phyloP scores from a whole-genome alignment of 2,797 vertebrate species.

The Oryzias dopingdopingensis region DNA sequence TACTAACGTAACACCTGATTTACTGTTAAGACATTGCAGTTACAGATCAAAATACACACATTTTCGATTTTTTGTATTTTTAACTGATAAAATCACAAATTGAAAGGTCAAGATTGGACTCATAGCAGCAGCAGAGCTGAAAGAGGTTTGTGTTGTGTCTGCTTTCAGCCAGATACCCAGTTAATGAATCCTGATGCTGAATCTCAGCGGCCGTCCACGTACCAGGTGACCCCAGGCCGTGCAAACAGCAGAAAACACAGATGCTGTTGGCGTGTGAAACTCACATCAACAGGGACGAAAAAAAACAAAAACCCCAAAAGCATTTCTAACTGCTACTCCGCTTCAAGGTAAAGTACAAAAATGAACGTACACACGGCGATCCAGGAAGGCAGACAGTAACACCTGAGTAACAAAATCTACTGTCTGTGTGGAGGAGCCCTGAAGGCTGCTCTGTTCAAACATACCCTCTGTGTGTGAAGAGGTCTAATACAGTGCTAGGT shows the following conservation, averaged over 20 bases:
- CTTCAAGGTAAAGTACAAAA: not conserved
- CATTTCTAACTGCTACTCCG: constrained; percentile 3
- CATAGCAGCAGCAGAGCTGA: no score
- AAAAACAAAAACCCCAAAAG: not conserved
- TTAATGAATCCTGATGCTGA: not conserved
- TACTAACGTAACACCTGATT: no score
- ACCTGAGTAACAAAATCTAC: constrained; percentile 13
- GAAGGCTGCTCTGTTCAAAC: constrained; percentile 46
- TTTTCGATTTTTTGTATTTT: no score
- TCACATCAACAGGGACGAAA: not conserved
- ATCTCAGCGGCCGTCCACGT: constrained; percentile 14
- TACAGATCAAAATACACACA: no score
- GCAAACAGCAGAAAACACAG: constrained; percentile 19
- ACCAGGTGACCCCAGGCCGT: constrained; percentile 10
- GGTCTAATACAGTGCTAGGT: constrained; percentile 4
- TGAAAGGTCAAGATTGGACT: no score
- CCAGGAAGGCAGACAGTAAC: constrained; percentile 1
- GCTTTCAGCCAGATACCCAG: not conserved
- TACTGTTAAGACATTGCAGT: no score
- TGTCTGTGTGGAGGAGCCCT: constrained; percentile 25
- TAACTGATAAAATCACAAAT: no score
- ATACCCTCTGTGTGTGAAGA: constrained; percentile 44
- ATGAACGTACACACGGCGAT: not conserved
- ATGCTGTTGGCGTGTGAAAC: constrained; percentile 1
- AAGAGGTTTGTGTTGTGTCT: no score